Conservation (phyloP, 2,888 invertebrate species). For the Drosophila cyrtoloma region DNA sequence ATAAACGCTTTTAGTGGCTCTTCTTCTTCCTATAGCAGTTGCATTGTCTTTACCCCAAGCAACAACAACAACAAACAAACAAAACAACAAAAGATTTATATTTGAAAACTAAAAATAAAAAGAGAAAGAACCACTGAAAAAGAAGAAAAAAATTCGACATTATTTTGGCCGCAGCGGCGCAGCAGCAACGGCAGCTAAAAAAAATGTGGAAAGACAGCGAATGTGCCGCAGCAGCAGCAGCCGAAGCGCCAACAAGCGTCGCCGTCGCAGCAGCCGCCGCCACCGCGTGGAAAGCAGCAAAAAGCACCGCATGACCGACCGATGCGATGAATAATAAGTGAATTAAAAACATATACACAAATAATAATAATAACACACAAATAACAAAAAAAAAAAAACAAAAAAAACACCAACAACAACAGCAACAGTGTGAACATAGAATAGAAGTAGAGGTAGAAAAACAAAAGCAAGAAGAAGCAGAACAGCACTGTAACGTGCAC, state of each 20-base stretch:
- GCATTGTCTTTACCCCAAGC: conserved; percentile 19
- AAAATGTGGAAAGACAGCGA: conserved; percentile 54
- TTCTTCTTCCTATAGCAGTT: conserved; percentile 32
- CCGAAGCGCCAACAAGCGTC: conserved; percentile 49
- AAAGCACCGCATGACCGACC: conserved; percentile 59
- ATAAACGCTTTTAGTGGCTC: conserved; percentile 32
- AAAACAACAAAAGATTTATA: conserved; percentile 9
- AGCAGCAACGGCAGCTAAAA: conserved; percentile 17
- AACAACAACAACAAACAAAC: conserved; percentile 13
- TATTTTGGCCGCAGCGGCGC: conserved; percentile 26
- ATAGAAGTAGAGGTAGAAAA: conserved; percentile 36
- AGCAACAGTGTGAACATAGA: conserved; percentile 42
- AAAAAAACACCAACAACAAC: conserved; percentile 23
- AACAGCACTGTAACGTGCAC: conserved; percentile 30
- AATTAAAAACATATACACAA: conserved; percentile 20
- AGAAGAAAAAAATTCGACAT: conserved; percentile 13
- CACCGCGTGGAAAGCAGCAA: conserved; percentile 63
- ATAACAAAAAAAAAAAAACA: conserved; percentile 23
- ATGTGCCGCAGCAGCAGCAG: conserved; percentile 44
- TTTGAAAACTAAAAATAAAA: conserved; percentile 24
- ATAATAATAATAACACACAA: conserved; percentile 16
- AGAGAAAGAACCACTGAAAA: conserved; percentile 12
- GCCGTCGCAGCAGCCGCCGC: conserved; percentile 59
- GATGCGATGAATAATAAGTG: conserved; percentile 50
- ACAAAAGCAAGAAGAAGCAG: conserved; percentile 25